phyloP scores from a whole-genome alignment of 2,797 vertebrate species.

The Mormyrops attenuatus region DNA sequence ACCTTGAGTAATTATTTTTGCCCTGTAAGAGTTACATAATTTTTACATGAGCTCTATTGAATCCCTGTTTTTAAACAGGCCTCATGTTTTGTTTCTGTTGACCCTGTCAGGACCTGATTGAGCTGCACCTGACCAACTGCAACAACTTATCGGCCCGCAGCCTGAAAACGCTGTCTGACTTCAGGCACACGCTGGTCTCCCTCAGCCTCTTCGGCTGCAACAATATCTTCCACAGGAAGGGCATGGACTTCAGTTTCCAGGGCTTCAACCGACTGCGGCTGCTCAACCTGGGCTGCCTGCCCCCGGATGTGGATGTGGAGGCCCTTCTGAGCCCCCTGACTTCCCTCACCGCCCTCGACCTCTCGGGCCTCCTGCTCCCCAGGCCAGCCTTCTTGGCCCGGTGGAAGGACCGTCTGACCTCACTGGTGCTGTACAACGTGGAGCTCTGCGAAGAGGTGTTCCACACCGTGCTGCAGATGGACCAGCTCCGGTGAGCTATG shows the following conservation, averaged over 20 bases:
- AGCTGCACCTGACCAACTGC: constrained; percentile 90
- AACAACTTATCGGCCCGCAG: constrained; percentile 84
- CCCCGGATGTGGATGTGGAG: constrained; percentile 77
- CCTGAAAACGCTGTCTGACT: constrained; percentile 78
- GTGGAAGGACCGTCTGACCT: constrained; percentile 86
- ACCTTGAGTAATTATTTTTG: not conserved
- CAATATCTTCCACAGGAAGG: constrained; percentile 78
- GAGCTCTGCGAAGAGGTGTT: constrained; percentile 88
- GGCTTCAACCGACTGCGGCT: constrained; percentile 84
- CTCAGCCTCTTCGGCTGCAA: constrained; percentile 89
- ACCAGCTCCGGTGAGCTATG: constrained; percentile 73
- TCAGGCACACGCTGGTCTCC: constrained; percentile 83
- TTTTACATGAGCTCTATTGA: not conserved
- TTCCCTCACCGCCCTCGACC: constrained; percentile 79
- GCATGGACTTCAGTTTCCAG: constrained; percentile 81
- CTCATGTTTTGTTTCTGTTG: not conserved
- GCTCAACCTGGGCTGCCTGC: constrained; percentile 84
- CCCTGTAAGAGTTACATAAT: not conserved
- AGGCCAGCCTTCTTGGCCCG: constrained; percentile 79
- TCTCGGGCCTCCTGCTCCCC: constrained; percentile 79
- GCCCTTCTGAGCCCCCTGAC: constrained; percentile 74
- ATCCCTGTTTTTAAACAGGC: not conserved
- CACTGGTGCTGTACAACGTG: constrained; percentile 92
- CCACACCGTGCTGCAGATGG: constrained; percentile 76
- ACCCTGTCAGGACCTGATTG: constrained; percentile 78